Evolutionary conservation across 2,797 vertebrate species (phyloP), one percentile per base, ranked within the genome.

Genomic region (Sciurus vulgaris): DNA sequence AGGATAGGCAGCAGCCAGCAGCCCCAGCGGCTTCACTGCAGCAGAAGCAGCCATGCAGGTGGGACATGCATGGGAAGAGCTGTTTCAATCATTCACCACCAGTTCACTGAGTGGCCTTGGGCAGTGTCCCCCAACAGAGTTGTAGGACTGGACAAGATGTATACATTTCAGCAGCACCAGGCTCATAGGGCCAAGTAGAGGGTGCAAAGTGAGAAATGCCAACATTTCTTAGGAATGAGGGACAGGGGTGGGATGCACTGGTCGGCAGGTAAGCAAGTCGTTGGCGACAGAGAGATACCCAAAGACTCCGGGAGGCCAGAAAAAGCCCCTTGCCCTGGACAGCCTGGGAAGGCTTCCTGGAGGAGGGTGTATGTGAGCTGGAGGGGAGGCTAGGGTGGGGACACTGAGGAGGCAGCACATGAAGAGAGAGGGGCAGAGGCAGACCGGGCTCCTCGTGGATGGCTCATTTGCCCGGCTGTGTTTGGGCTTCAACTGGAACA

Each of bases 401-500:
- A 85, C 20, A 38, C 30, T 28, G 67, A 51, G 33, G 38, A 2
- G 14, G 61, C 44, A 78, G 61, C 7, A 3, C 22, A 41, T 0
- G 12, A 0, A 3, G 67, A 9, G 6, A 73, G 35, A 70, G 30
- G 18, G 17, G 22, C 56, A 47, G 61, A 88, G 72, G 73, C n/a
- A 73, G 65, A 56, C 20, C 4, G 13, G 59, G 20, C 9, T 38
- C 49, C 13, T 56, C 7, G 5, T 0, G 8, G 13, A 56, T 7
- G 33, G 38, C 79, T 65, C 51, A 1, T 82, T 38, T 73, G 78
- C 77, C 73, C 10, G 0, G 69, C 35, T 26, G 56, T 0, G 6
- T 47, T 30, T 83, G 87, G 13, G 30, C 56, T 88, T 85, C 81
- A 72, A 72, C 78, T 61, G 15, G n/a, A 89, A 86, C 33, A 91